Evolutionary conservation across 2,113 vertebrate genomes (phyloP).

Genomic region (Myiozetetes cayanensis): DNA sequence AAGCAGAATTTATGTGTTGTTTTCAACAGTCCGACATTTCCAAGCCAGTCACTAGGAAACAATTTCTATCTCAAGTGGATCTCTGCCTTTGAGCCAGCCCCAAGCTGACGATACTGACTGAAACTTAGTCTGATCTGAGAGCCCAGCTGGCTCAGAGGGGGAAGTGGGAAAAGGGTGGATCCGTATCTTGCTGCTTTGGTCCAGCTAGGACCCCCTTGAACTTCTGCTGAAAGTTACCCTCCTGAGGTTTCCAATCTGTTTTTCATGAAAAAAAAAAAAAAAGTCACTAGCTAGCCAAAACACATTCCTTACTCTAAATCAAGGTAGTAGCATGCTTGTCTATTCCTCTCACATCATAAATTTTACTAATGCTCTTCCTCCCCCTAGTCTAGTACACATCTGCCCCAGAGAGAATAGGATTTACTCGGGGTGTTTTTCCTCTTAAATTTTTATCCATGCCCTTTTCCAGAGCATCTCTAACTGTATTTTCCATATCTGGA

Average conservation of each 20-base stretch:
- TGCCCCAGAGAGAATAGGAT: neutral
- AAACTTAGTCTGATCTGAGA: neutral
- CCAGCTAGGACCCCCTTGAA: neutral
- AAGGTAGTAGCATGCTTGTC: neutral
- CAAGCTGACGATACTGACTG: neutral
- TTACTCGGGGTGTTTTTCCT: neutral
- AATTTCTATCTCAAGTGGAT: fast-evolving
- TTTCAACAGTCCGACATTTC: neutral
- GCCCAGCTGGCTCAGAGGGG: neutral
- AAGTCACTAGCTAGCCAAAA: neutral
- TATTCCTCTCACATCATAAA: neutral
- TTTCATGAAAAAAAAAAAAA: neutral
- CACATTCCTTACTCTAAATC: neutral
- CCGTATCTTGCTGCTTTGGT: neutral
- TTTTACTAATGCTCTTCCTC: neutral
- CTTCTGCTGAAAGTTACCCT: neutral
- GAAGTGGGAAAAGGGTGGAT: neutral
- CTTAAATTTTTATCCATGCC: neutral
- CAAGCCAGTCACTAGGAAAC: neutral
- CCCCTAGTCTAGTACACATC: neutral
- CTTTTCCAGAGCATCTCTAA: neutral
- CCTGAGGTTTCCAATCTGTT: neutral
- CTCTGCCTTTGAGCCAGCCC: neutral
- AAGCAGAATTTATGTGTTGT: neutral
- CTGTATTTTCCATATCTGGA: neutral